These are phyloP conservation scores for Meteorus sp. DNA, from an alignment of 1,140 invertebrate species.

Conservation along the genomic window DNA sequence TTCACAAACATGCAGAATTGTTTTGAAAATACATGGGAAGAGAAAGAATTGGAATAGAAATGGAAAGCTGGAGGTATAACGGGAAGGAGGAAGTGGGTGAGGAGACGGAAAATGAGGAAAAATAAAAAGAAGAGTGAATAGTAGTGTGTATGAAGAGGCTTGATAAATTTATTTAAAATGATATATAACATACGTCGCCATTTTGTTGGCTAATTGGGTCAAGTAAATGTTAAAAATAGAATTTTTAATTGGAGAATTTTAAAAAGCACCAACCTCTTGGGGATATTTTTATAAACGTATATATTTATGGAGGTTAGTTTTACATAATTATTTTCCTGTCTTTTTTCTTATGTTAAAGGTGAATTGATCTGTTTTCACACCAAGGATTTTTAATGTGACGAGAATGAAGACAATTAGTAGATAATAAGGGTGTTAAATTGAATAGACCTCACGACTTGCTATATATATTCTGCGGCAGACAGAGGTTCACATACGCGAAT, in stretches of 20 bases:
- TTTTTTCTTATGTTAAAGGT: not conserved
- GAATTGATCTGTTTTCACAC: not conserved
- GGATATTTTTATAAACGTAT: not conserved
- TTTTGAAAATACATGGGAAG: too few relatives aligned
- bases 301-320: too few relatives aligned
- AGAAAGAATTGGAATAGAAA: too few relatives aligned
- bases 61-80: too few relatives aligned
- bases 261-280: not conserved
- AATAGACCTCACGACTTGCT: too few relatives aligned
- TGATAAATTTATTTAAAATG: slow-evolving; percentile 15
- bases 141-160: not conserved
- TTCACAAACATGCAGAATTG: too few relatives aligned
- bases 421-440: too few relatives aligned
- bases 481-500: too few relatives aligned
- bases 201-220: slow-evolving; percentile 16
- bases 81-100: too few relatives aligned
- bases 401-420: not conserved
- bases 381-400: not conserved
- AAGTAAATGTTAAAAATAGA: slow-evolving; percentile 17
- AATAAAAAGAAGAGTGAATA: not conserved
- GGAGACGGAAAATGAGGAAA: not conserved
- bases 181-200: slow-evolving; percentile 9
- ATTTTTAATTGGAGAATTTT: slow-evolving; percentile 13
- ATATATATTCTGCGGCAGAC: too few relatives aligned
- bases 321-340: not conserved